Evolutionary conservation across 2,888 invertebrate species (phyloP), one percentile per base, ranked within the genome.

Genomic region (Dynastes maya): DNA sequence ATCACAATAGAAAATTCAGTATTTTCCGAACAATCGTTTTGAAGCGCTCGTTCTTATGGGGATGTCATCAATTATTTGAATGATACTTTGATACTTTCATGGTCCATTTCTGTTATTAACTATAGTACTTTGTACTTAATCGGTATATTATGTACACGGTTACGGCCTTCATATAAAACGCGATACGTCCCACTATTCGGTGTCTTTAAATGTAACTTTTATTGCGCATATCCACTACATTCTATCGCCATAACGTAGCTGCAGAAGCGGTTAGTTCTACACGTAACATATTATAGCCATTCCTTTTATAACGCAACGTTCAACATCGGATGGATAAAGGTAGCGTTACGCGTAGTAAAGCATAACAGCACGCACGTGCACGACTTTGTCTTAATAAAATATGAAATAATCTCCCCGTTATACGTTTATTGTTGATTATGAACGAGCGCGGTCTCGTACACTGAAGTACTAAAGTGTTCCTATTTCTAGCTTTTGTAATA

Each of bases 351-450:
- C 67, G 67, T 67, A 67, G 51, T 70, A 70, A 70, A 70, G 16
- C 58, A 5, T 71, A 71, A 71, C 55, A 71, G 71, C 71, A 71
- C 55, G 71, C 71, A 71, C 71, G 71, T 71, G 71, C 27, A 16
- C 40, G 8, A 71, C 53, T 32, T 55, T 37, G 55, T 37, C 58
- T 37, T 71, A 71, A 71, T 71, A 71, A 71, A 71, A 71, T 71
- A 71, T 71, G 71, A 71, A 71, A 71, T 71, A 71, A 71, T 71
- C 71, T 58, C 5, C 45, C 32, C 71, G 71, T 71, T 71, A 71
- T 58, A 55, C 55, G 71, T 71, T 71, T 71, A 71, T 71, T 71
- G 71, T 58, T 71, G 71, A 71, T 71, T 71, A 71, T 71, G 71
- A 71, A 58, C 71, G 71, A 53, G 29, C 37, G 40, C 45, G 45